These are phyloP conservation scores for Zalophus californianus DNA, from an alignment of 2,797 vertebrate species.

Conservation along the genomic window DNA sequence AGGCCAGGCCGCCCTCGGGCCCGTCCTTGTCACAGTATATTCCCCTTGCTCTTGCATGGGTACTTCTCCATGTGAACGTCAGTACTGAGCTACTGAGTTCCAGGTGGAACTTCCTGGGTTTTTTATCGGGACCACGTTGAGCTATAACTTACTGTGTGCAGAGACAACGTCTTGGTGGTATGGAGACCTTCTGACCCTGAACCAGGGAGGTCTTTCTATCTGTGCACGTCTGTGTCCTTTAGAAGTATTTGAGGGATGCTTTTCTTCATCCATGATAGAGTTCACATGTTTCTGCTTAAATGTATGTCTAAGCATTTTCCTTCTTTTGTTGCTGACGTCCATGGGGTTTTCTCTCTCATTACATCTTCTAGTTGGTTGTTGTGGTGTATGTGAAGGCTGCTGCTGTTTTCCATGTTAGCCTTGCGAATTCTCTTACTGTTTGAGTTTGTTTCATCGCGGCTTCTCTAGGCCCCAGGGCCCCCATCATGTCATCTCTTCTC, in stretches of 20 bases:
- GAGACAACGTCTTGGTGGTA: not conserved
- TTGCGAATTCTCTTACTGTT: not conserved
- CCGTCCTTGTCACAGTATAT: not conserved
- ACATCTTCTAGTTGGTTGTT: not conserved
- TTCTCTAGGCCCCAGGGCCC: not conserved
- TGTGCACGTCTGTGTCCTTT: not conserved
- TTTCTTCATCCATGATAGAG: not conserved
- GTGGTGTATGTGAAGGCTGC: not conserved
- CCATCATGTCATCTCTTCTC: not conserved
- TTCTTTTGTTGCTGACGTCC: not conserved
- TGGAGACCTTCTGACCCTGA: not conserved
- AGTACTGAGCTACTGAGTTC: not conserved
- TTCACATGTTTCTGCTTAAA: not conserved
- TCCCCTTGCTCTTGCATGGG: not conserved
- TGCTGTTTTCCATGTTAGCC: not conserved
- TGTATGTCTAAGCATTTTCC: not conserved
- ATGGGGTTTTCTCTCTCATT: not conserved
- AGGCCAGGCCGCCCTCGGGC: not conserved
- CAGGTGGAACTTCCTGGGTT: not conserved
- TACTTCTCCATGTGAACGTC: not conserved
- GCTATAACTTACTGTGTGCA: not conserved
- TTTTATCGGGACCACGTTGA: not conserved
- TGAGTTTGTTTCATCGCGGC: not conserved
- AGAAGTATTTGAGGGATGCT: no score
- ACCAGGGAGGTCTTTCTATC: not conserved